Evolutionary conservation across 2,113 vertebrate species (phyloP).

Genomic region (Pongo pygmaeus): DNA sequence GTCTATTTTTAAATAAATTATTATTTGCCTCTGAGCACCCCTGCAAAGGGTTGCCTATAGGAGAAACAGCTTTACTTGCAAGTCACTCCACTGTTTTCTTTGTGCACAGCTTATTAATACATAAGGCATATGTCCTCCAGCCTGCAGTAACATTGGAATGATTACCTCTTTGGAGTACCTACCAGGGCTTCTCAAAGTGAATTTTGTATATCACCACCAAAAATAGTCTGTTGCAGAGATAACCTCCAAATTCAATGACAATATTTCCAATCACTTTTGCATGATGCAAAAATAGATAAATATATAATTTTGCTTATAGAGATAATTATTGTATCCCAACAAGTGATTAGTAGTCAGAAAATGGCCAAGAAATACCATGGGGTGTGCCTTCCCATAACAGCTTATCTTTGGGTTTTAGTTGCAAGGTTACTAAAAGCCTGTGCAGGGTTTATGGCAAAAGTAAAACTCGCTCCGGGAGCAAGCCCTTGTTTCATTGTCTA

Average conservation of each 20-base stretch:
- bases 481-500: conserved; percentile 10
- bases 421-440: background rate
- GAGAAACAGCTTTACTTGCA: conserved; percentile 14
- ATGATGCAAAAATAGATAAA: background rate
- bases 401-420: background rate
- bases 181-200: background rate
- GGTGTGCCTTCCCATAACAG: background rate
- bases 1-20: conserved; percentile 20
- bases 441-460: background rate
- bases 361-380: background rate
- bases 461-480: background rate
- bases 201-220: background rate
- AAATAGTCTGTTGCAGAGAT: background rate
- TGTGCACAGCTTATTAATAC: background rate
- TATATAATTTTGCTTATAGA: conserved; percentile 32
- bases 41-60: background rate
- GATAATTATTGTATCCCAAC: background rate
- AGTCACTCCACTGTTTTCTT: background rate
- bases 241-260: background rate
- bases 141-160: background rate
- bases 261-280: background rate
- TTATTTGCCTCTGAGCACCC: background rate
- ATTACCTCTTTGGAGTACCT: conserved; percentile 28
- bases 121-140: background rate
- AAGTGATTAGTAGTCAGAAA: conserved; percentile 20